Evolutionary conservation across 2,888 invertebrate genomes (phyloP).

Genomic region (Parnassius mnemosyne): DNA sequence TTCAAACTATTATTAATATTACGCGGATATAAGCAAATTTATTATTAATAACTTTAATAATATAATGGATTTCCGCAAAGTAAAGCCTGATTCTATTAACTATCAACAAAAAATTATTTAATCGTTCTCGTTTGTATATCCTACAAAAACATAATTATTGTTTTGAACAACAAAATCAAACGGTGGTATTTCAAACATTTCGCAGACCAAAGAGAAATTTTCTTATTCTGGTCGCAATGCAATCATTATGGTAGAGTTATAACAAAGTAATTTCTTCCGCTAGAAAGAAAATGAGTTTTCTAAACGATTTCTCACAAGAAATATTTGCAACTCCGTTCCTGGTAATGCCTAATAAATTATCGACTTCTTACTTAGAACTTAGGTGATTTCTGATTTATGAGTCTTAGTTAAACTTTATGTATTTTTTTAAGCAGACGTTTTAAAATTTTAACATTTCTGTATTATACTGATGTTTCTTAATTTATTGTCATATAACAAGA

Average conservation of each 20-base stretch:
- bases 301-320: conserved; percentile 40
- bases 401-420: conserved; percentile 16
- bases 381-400: conserved; percentile 26
- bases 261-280: conserved; percentile 33
- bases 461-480: too few species aligned
- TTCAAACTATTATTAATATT: too few species aligned
- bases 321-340: conserved; percentile 36
- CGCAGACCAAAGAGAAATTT: not conserved
- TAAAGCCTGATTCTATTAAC: too few species aligned
- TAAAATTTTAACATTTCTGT: conserved; percentile 10
- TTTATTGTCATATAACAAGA: too few species aligned
- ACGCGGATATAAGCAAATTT: too few species aligned
- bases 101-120: too few species aligned
- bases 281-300: conserved; percentile 45
- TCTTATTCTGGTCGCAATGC: conserved; percentile 34
- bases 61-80: too few species aligned
- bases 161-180: too few species aligned
- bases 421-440: conserved; percentile 6
- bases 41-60: too few species aligned
- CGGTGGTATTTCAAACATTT: too few species aligned
- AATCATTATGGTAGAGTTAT: conserved; percentile 18
- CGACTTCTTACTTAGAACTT: conserved; percentile 26
- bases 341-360: conserved; percentile 27
- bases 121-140: too few species aligned
- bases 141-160: too few species aligned